Evolutionary conservation across 1,140 invertebrate genomes (phyloP).

Genomic region (Druon quercuslanigerum): DNA sequence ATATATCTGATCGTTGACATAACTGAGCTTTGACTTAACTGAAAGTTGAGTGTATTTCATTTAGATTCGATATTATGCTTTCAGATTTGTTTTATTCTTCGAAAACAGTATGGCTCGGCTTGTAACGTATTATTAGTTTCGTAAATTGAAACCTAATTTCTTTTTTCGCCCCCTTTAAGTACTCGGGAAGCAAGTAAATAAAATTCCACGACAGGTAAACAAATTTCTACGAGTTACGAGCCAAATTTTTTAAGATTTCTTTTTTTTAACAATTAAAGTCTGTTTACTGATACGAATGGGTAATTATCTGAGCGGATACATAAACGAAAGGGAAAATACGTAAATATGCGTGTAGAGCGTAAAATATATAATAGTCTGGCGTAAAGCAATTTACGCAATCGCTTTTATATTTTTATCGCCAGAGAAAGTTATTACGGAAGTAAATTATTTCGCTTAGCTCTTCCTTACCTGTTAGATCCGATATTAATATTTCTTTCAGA

Average conservation of each 20-base stretch:
- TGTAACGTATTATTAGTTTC: not conserved
- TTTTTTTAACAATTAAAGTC: not conserved
- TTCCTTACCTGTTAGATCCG: conserved; percentile 29
- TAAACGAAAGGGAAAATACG: not conserved
- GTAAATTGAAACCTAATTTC: conserved; percentile 9
- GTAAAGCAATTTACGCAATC: conserved; percentile 45
- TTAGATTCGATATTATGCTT: no score
- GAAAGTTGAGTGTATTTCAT: no score
- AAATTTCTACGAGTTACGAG: conserved; percentile 5
- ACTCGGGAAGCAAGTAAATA: not conserved
- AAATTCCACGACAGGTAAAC: not conserved
- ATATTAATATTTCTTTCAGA: conserved; percentile 17
- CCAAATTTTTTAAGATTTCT: not conserved
- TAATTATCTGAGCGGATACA: conserved; percentile 11
- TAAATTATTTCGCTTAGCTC: conserved; percentile 50
- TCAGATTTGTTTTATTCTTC: no score
- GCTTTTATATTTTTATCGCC: conserved; percentile 49
- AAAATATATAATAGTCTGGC: conserved; percentile 33
- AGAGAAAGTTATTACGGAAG: conserved; percentile 54
- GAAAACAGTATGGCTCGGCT: no score
- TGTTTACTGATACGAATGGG: conserved; percentile 21
- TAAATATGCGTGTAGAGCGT: conserved; percentile 13
- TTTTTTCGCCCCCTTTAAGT: not conserved
- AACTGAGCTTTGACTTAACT: no score
- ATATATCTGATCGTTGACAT: no score